Percentiles rank a stretch among this genome's conserved stretches.
Conservation (phyloP, 1,140 invertebrate species). For the Anastatus disparis region DNA sequence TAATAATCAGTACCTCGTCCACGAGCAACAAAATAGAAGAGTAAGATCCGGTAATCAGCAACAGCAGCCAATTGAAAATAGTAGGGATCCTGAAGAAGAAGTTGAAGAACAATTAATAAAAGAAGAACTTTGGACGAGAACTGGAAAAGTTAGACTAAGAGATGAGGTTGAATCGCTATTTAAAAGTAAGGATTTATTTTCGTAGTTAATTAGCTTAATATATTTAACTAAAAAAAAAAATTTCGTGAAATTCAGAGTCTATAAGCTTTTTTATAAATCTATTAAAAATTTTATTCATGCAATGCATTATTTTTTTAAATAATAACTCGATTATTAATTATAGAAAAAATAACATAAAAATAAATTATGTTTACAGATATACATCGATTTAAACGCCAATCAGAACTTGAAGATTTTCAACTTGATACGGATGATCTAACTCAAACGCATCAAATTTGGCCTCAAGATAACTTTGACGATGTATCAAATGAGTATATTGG, state of each 20-base stretch:
- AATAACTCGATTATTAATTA: no score
- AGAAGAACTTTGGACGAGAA: conserved; percentile 1
- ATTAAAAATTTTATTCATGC: no score
- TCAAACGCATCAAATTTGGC: conserved; percentile 47
- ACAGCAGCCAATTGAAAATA: neutral
- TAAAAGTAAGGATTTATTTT: conserved; percentile 2
- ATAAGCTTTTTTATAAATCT: no score
- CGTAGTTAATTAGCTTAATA: no score
- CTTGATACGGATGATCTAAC: conserved; percentile 51
- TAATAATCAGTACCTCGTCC: conserved; percentile 60
- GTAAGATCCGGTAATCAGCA: neutral
- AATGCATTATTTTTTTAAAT: no score
- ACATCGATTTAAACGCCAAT: conserved; percentile 40
- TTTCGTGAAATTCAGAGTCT: no score
- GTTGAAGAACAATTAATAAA: neutral
- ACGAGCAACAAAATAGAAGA: conserved; percentile 50
- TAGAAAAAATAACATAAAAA: neutral
- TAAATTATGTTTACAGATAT: neutral
- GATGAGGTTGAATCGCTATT: conserved; percentile 3
- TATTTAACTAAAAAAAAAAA: no score
- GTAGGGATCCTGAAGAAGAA: neutral
- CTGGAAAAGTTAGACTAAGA: neutral
- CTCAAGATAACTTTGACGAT: neutral
- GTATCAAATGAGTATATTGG: conserved; percentile 56
- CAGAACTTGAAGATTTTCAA: conserved; percentile 54